Base-by-base conservation (phyloP, 2,113 vertebrate genomes). In the Synchiropus splendidus region DNA sequence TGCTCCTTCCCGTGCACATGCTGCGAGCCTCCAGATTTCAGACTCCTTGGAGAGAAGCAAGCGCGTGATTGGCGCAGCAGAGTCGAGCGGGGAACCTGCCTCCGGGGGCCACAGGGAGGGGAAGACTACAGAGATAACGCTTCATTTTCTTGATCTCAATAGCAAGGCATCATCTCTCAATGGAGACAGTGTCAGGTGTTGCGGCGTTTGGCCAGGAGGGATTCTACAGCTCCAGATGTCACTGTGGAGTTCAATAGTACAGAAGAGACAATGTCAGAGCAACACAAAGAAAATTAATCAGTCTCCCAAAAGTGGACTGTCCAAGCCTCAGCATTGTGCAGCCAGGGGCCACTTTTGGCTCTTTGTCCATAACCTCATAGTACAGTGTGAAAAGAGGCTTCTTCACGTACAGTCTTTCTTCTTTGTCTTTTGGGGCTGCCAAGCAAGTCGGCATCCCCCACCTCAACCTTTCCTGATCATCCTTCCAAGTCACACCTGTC, bases 91-190 rank as follows among this genome's bases (percentile, higher is more conserved):
- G 45, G 16, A 57, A 45, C 58, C 48, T 50, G 69, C 72, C 74
- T 51, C 6, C 39, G 12, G 70, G 45, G 64, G 47, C 34, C 42
- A 12, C 10, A 27, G 18, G 45, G 59, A 51, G 14, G 48, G 50
- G 34, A 31, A 41, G 42, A 38, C 31, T 5, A 10, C 21, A 15
- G 34, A 30, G 62, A 42, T 63, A 46, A 48, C 16, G 41, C 58
- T 51, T 53, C 30, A 61, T 75, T 69, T 69, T 71, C 61, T 41
- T 31, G 54, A 70, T 74, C 67, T 66, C 45, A 74, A 61, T 46
- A 64, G 57, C 27, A 1, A 27, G 4, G 10, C 16, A 15, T 57
- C 39, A n/a, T 41, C 64, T 67, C 64, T 66, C 68, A 40, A 33
- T 4, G 59, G 69, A 35, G 18, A 10, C 9, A 42, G 18, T 40